Conservation (phyloP, 2,113 vertebrate genomes). For the Salvator merianae region DNA sequence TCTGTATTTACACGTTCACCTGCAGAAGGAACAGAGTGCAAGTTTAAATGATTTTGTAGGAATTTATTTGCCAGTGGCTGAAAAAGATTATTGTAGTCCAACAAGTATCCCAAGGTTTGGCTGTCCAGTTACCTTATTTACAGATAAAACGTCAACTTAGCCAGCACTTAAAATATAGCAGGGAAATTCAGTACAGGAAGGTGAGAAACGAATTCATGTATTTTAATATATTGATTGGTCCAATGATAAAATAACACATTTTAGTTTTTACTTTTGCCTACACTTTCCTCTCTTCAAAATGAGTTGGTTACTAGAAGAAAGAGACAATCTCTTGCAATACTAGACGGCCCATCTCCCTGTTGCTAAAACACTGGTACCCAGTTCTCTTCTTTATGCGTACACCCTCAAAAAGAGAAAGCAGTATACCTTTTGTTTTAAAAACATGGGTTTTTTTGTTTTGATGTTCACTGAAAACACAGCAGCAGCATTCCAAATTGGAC, state of each 20-base stretch:
- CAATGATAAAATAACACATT: conserved; percentile 29
- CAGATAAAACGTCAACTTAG: conserved; percentile 53
- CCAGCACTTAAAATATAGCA: conserved; percentile 61
- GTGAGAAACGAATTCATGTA: conserved; percentile 51
- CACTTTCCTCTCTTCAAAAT: conserved; percentile 16
- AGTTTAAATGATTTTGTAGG: conserved; percentile 62
- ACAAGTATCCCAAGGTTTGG: conserved; percentile 59
- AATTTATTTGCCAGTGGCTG: conserved; percentile 58
- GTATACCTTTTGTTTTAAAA: conserved; percentile 40
- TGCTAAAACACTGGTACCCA: conserved; percentile 7
- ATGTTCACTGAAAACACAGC: conserved; percentile 40
- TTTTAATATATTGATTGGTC: conserved; percentile 47
- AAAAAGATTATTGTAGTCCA: conserved; percentile 67
- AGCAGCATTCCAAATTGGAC: conserved; percentile 49
- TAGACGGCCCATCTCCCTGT: conserved; percentile 2
- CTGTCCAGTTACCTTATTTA: conserved; percentile 72
- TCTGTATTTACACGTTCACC: conserved; percentile 73
- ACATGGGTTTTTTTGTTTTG: conserved; percentile 27
- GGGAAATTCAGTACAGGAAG: conserved; percentile 51
- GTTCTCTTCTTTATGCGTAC: background rate
- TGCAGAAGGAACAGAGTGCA: conserved; percentile 55
- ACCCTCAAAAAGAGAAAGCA: conserved; percentile 36
- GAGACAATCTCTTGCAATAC: conserved; percentile 13
- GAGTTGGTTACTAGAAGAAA: conserved; percentile 29
- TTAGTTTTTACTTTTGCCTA: conserved; percentile 28